Base-by-base conservation (phyloP, 2,797 vertebrate genomes). In the Lithobates sylvaticus region DNA sequence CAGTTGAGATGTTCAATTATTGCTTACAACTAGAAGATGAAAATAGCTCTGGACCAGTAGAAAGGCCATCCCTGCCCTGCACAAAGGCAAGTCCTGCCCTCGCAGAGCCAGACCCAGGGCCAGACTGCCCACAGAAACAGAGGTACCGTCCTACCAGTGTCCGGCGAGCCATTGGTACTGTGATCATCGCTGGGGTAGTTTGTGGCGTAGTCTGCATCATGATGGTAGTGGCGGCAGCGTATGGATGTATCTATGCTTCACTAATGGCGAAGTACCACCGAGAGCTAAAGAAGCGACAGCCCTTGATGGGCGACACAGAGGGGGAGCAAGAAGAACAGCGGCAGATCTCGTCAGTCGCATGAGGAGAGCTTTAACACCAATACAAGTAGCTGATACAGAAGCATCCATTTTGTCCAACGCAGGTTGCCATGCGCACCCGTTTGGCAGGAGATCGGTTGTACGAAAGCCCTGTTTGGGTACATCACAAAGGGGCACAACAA, bases 1-100 rank as follows among this genome's bases (percentile, higher is more conserved):
- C 98, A 2, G 95, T 99, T 93, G 98, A 99, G 93, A 99, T 99
- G 98, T 99, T 99, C 92, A 98, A 97, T 94, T 99, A 99, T 92
- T 99, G 98, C 91, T 97, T 98, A 82, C 97, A 98, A 89, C 91
- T 99, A 78, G 98, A 98, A 50, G 98, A 97, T 3, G 97, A 98
- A 90, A 98, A 96, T 34, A 96, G 95, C 88, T 93, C 94, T 0
- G 92, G 93, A 0, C 93, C 94, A 47, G 77, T 95, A 90, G 91
- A 95, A 89, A 90, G 93, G 88, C 90, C 93, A 21, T 86, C 95
- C 89, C 94, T 90, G 18, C 96, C 95, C 16, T 96, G 95, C 89
- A 93, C 92, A 18, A 97, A 94, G 91, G 93, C 93, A 86, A 95
- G 84, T 89, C 95, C 87, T 4, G 78, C 90, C 84, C 92, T 93